Conservation (phyloP, 2,113 vertebrate genomes). For the Platysternon megacephalum region DNA sequence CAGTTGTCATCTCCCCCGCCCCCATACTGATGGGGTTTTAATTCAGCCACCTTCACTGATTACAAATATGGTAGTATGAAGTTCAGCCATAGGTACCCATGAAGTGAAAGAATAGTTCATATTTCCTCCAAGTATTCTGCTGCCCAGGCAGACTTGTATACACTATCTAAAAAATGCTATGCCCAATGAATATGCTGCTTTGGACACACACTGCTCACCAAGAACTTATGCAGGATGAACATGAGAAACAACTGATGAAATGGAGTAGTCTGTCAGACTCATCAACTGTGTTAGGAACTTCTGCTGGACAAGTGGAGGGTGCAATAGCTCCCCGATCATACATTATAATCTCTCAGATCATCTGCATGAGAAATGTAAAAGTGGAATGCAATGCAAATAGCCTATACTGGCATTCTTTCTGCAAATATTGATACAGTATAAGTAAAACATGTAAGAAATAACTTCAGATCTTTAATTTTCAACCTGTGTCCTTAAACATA, state of each 20-base stretch:
- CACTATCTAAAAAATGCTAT: no score
- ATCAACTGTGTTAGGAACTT: neutral
- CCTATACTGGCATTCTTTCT: neutral
- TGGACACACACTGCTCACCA: neutral
- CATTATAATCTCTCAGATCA: neutral
- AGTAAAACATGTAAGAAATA: constrained; percentile 61
- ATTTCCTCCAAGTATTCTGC: neutral
- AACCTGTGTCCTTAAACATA: constrained; percentile 26
- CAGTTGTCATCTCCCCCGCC: accelerated
- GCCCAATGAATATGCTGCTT: neutral
- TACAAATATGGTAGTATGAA: neutral
- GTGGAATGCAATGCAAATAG: neutral
- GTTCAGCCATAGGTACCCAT: neutral
- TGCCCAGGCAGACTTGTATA: accelerated
- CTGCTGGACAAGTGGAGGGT: neutral
- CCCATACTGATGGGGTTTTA: neutral
- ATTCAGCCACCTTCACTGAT: neutral
- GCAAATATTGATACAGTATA: constrained; percentile 50
- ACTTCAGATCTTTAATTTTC: constrained; percentile 36
- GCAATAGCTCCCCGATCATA: neutral
- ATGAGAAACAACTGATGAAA: neutral
- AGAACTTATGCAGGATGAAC: neutral
- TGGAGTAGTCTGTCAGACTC: neutral
- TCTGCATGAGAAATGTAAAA: neutral
- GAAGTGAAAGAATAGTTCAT: neutral